Base-by-base conservation (phyloP, 2,113 vertebrate species). In the Gymnorhina tibicen region DNA sequence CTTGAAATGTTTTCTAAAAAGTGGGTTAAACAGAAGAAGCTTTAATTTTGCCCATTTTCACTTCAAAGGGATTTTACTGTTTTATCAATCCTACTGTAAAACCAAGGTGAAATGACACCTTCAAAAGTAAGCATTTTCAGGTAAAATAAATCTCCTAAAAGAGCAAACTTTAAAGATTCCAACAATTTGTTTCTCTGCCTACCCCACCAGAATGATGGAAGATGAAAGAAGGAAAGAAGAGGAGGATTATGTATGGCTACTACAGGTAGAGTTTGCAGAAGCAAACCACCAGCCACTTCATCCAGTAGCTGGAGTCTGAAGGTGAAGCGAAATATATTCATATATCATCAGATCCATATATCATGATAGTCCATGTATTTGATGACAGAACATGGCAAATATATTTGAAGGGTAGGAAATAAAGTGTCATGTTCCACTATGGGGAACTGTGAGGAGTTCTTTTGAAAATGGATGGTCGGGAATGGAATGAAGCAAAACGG, bases 1-100 rank as follows among this genome's bases (percentile, higher is more conserved):
- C 83, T 91, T 93, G 68, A 88, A 96, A 93, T 77, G 62, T 93
- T 97, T 97, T 92, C 89, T 44, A 79, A 96, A 95, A 97, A 95
- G 76, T 95, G 83, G 85, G 95, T 97, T 92, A 78, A 95, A 91
- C 13, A 96, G 87, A 97, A 87, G 37, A 67, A 92, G 91, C 69
- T 95, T 96, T 96, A 96, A 96, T 97, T 96, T 93, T 97, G n/a
- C 77, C 87, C 77, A 63, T 97, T 86, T 97, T 97, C 84, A 96
- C 96, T 97, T 98, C 91, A 87, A 97, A 97, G 92, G 21, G 58
- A 94, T 96, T 97, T 91, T 60, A 96, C 88, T 56, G 30, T 95
- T 97, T 93, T 93, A 96, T 95, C 87, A 95, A n/a, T 89, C 64
- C 39, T 78, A 69, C 52, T 77, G 33, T 50, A 85, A 92, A 93